Evolutionary conservation across 2,113 vertebrate genomes (phyloP).

Genomic region (Buteo buteo): DNA sequence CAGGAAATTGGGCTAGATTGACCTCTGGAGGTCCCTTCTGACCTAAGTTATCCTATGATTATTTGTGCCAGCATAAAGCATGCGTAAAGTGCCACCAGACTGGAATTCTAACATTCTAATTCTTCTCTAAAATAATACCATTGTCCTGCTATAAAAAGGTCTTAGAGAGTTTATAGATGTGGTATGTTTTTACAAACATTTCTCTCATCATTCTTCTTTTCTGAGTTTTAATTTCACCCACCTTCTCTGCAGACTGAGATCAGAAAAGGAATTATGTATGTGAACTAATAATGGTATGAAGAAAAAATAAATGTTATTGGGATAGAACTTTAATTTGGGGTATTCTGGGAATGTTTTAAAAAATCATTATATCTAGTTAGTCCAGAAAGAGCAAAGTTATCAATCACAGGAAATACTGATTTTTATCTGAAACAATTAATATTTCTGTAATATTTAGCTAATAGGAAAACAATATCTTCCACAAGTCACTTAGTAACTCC

Average conservation of each 20-base stretch:
- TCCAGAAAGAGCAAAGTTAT: neutral
- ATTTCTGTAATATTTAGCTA: slow-evolving; percentile 19
- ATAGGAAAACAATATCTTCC: neutral
- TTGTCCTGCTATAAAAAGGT: neutral
- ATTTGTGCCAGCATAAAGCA: neutral
- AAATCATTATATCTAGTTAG: neutral
- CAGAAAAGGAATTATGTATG: neutral
- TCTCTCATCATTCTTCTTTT: neutral
- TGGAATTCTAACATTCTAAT: neutral
- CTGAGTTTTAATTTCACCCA: neutral
- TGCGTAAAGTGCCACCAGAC: neutral
- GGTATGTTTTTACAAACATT: neutral
- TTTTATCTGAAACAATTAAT: slow-evolving; percentile 26
- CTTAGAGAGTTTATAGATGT: neutral
- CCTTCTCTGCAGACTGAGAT: neutral
- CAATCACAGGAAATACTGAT: neutral
- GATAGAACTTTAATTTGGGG: neutral
- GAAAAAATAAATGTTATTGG: neutral
- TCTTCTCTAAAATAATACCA: neutral
- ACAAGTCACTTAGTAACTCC: neutral
- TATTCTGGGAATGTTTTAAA: neutral
- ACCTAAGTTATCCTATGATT: neutral
- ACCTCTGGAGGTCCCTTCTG: neutral
- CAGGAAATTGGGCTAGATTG: neutral
- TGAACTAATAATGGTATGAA: neutral